Evolutionary conservation across 2,797 vertebrate genomes (phyloP).

Genomic region (Gallirallus australis): DNA sequence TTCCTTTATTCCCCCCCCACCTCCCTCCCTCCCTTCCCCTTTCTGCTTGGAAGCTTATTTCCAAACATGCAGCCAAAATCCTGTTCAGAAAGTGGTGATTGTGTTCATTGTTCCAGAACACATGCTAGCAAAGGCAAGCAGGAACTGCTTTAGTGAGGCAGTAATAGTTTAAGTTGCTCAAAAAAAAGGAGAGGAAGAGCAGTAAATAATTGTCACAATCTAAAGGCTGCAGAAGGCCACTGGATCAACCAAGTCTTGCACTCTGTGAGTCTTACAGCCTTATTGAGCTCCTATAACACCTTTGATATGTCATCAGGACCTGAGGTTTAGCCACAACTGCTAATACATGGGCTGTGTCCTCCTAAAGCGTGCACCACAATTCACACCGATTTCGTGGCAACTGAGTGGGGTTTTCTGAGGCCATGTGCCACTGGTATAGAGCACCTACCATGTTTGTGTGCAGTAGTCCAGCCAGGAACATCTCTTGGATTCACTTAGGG

Average conservation of each 20-base stretch:
- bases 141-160: not conserved
- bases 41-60: constrained; percentile 33
- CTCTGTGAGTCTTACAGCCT: not conserved
- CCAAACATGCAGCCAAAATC: constrained; percentile 7
- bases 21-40: not conserved
- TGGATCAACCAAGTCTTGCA: not conserved
- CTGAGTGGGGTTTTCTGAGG: not conserved
- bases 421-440: not conserved
- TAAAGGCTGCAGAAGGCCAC: not conserved
- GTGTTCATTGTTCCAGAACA: constrained; percentile 64
- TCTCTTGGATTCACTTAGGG: not conserved
- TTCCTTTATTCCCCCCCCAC: not conserved
- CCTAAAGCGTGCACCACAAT: not conserved
- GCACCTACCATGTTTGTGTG: not conserved
- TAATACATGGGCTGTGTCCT: not conserved
- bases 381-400: accelerated
- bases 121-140: not conserved
- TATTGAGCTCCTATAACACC: not conserved
- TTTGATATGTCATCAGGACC: not conserved
- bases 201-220: not conserved
- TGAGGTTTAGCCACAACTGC: not conserved
- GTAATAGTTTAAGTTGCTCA: not conserved
- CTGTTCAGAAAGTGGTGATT: constrained; percentile 2
- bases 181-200: not conserved
- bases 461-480: not conserved